Evolutionary conservation across 2,888 invertebrate species (phyloP), one percentile per base, ranked within the genome.

Genomic region (Chydorus sphaericus): DNA sequence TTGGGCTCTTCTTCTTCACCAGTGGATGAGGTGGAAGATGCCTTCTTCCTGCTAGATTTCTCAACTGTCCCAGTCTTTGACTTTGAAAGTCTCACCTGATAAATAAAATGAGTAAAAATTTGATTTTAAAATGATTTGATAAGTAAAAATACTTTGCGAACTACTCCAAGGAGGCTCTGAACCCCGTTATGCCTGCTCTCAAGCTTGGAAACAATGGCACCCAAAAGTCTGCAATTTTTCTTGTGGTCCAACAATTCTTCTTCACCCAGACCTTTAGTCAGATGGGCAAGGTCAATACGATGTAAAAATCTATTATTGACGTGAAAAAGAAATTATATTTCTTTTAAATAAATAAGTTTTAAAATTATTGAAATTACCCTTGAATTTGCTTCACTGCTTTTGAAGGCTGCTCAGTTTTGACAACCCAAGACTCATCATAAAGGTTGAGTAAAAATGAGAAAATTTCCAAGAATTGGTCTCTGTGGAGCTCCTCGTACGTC

Each of bases 271-370:
- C 18, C 39, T n/a, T n/a, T n/a, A 44, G 28, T 26, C 52, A 52
- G 26, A n/a, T 52, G 36, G n/a, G 36, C 52, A 31, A 52, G 52
- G 18, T 52, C 52, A 18, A 52, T 52, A 26, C 52, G 52, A 16
- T 52, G 31, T 23, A 52, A 20, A 36, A 31, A 37, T 26, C 52
- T 48, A 10, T 10, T 20, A 23, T 52, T 33, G 6, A 20, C 33
- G 8, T 2, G 29, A 20, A 44, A 23, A 44, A 23, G 6, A 38
- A n/a, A 7, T 38, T 16, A 44, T 4, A 44, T n/a, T n/a, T n/a
- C n/a, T n/a, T n/a, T n/a, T n/a, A n/a, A n/a, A n/a, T n/a, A n/a
- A n/a, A n/a, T n/a, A n/a, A n/a, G n/a, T n/a, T n/a, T n/a, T n/a
- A n/a, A n/a, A n/a, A n/a, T n/a, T n/a, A n/a, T n/a, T n/a, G n/a